phyloP scores from a whole-genome alignment of 30 jellyfish, hydroid and myxozoan species.

The Pelagia noctiluca region DNA sequence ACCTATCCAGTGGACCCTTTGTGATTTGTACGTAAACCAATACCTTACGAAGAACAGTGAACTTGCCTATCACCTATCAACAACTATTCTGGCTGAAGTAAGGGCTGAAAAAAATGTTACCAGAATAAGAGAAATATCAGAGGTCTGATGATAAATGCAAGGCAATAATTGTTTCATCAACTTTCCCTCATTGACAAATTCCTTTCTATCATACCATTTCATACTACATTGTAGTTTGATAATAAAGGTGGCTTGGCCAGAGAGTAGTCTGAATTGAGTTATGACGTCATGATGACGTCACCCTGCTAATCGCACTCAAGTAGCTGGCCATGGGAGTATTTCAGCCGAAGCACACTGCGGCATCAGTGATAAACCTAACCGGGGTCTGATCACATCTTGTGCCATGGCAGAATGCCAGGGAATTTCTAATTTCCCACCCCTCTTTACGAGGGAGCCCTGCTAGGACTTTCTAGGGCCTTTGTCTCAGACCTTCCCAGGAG shows the following conservation, averaged over 20 bases:
- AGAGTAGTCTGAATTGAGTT: slow-evolving; percentile 93
- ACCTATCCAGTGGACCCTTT: too few species aligned
- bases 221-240: too few species aligned
- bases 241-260: slow-evolving; percentile 65
- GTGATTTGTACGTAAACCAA: too few species aligned
- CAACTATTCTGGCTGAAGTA: too few species aligned
- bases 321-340: slow-evolving; percentile 86
- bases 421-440: slow-evolving; percentile 83
- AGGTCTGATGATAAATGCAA: too few species aligned
- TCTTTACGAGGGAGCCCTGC: slow-evolving; percentile 77
- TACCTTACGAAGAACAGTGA: too few species aligned
- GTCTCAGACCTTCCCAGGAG: slow-evolving; percentile 97
- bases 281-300: slow-evolving; percentile 62
- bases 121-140: too few species aligned
- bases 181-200: too few species aligned
- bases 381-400: slow-evolving; percentile 61
- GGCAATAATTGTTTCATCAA: too few species aligned
- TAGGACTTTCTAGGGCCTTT: slow-evolving; percentile 70
- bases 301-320: slow-evolving; percentile 84
- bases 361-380: slow-evolving; percentile 63
- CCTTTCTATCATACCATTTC: too few species aligned
- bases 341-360: slow-evolving; percentile 65
- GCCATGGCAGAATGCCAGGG: slow-evolving; percentile 69
- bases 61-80: too few species aligned
- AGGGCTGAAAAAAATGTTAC: too few species aligned